These are phyloP conservation scores for Xestia sexstrigata DNA, from an alignment of 2,888 invertebrate genomes.

Conservation along the genomic window DNA sequence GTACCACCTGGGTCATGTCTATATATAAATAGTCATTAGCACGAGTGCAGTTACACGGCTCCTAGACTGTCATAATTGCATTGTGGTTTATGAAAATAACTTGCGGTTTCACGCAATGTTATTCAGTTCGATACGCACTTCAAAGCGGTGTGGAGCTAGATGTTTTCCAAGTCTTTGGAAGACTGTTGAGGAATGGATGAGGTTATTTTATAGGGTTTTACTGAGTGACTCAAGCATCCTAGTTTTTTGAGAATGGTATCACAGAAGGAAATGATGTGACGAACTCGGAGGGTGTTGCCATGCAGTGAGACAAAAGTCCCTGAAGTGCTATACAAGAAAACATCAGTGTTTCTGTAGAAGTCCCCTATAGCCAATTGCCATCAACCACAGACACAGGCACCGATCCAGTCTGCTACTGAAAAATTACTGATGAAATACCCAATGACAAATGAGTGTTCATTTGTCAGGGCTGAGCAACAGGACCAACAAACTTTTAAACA, in stretches of 20 bases:
- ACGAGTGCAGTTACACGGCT: slow-evolving; percentile 55
- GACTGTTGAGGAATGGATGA: not conserved
- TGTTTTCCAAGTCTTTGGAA: slow-evolving; percentile 12
- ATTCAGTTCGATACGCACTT: slow-evolving; percentile 21
- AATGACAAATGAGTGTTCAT: not conserved
- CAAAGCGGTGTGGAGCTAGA: slow-evolving; percentile 32
- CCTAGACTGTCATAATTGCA: slow-evolving; percentile 59
- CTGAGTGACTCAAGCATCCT: not conserved
- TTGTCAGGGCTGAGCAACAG: not conserved
- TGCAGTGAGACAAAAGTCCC: not conserved
- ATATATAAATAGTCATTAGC: slow-evolving; percentile 71
- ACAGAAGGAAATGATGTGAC: not conserved
- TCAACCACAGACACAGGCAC: not conserved
- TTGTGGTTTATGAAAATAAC: slow-evolving; percentile 52
- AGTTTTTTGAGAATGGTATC: not conserved
- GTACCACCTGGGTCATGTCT: slow-evolving; percentile 75
- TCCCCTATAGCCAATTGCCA: not conserved
- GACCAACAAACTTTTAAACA: not conserved
- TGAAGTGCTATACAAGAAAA: not conserved
- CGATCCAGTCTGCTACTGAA: not conserved
- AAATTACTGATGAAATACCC: not conserved
- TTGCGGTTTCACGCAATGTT: slow-evolving; percentile 43
- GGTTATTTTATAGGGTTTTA: not conserved
- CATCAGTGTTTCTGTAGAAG: not conserved
- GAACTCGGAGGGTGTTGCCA: not conserved